These are phyloP conservation scores for Galaxea fascicularis DNA, from an alignment of 92 coral and sea anemone species.

Conservation along the genomic window DNA sequence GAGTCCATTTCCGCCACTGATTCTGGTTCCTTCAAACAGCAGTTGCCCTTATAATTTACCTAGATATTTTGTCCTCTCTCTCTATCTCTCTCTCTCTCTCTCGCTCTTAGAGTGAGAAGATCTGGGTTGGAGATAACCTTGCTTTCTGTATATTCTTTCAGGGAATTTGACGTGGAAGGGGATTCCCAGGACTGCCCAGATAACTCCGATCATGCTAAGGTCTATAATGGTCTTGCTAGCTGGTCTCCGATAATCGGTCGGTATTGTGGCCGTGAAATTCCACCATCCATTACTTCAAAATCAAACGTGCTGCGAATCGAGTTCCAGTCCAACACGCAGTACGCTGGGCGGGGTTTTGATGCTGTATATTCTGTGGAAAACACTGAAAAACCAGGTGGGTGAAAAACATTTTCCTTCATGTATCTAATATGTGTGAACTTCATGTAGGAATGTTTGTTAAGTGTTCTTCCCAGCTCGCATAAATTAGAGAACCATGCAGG, in stretches of 20 bases:
- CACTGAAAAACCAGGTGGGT: conserved; percentile 8
- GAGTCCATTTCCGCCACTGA: no score
- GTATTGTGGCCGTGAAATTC: conserved; percentile 74
- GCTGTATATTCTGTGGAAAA: conserved; percentile 55
- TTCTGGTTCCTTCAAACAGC: no score
- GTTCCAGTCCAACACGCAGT: conserved; percentile 71
- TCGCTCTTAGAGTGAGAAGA: no score
- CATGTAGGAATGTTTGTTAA: no score
- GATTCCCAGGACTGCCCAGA: conserved; percentile 55
- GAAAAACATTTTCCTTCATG: no score
- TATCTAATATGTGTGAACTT: no score
- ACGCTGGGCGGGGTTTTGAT: conserved; percentile 84
- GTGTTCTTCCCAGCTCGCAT: no score
- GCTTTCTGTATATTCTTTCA: neutral
- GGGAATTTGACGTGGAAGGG: conserved; percentile 76
- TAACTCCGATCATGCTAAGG: conserved; percentile 74
- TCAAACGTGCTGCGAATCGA: conserved; percentile 79
- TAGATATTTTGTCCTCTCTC: no score
- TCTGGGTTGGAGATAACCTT: no score
- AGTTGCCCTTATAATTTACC: no score
- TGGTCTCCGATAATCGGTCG: conserved; percentile 76
- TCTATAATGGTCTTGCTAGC: conserved; percentile 85
- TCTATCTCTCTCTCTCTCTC: no score
- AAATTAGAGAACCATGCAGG: no score
- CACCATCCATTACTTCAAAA: conserved; percentile 59